Conservation (phyloP, 2,113 vertebrate genomes). For the Phalacrocorax brasilianus region DNA sequence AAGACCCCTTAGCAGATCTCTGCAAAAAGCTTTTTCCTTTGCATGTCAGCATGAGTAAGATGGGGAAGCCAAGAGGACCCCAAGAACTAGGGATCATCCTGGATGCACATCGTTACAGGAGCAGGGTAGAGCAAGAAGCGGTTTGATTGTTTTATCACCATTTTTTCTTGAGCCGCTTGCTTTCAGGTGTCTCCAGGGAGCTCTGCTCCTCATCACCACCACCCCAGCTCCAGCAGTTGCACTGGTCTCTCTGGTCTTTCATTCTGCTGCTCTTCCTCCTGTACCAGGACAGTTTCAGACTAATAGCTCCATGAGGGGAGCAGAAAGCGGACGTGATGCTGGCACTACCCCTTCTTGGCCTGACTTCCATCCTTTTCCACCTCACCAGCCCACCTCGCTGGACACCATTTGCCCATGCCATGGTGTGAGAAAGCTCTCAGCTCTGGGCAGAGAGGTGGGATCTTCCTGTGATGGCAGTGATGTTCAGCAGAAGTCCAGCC, state of each 20-base stretch:
- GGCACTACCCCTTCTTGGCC: not conserved
- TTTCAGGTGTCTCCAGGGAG: not conserved
- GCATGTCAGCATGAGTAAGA: not conserved
- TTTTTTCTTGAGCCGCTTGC: not conserved
- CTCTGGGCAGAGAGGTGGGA: not conserved
- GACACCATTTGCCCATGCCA: not conserved
- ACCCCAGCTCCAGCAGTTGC: not conserved
- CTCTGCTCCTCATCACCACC: not conserved
- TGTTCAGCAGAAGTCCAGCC: not conserved
- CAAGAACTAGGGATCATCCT: not conserved
- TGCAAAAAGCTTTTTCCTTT: not conserved
- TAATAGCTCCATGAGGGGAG: not conserved
- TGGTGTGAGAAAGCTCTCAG: not conserved
- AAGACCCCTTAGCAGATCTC: not conserved
- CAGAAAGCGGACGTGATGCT: not conserved
- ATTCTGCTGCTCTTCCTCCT: not conserved
- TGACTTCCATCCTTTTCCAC: not conserved
- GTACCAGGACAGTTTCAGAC: not conserved
- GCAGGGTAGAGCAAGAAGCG: not conserved
- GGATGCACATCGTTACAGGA: not conserved
- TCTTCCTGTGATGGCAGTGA: not conserved
- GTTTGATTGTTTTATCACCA: not conserved
- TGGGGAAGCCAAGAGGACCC: not conserved
- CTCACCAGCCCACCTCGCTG: rapidly evolving
- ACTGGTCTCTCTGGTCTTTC: not conserved